phyloP scores from a whole-genome alignment of 2,113 vertebrate species.

The Myrmophylax atrothorax region DNA sequence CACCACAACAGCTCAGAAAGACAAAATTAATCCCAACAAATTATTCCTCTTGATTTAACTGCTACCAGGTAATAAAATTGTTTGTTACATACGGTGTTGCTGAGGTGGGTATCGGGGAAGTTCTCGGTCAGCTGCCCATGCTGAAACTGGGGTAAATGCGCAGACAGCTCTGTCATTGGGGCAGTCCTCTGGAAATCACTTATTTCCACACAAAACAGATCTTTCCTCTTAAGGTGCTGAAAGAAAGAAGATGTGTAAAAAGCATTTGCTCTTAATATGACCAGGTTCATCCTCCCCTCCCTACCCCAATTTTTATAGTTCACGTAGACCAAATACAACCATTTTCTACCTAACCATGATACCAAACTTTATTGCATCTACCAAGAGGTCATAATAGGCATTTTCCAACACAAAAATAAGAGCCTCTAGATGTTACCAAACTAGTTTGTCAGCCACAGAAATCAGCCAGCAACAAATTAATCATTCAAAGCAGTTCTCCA shows the following conservation, averaged over 20 bases:
- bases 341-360: background rate
- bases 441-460: conserved; percentile 33
- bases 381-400: background rate
- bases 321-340: conserved; percentile 16
- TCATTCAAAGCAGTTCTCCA: background rate
- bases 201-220: conserved; percentile 27
- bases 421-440: background rate
- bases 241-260: conserved; percentile 65
- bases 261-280: background rate
- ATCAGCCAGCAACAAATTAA: background rate
- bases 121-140: conserved; percentile 82
- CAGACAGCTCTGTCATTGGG: conserved; percentile 82
- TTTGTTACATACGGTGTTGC: conserved; percentile 72
- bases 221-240: conserved; percentile 58
- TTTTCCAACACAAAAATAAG: conserved; percentile 33
- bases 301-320: background rate
- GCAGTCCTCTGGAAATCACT: conserved; percentile 52
- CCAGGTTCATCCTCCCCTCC: background rate
- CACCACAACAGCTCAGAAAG: background rate
- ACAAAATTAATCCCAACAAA: background rate
- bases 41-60: background rate
- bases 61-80: background rate
- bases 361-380: background rate
- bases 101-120: conserved; percentile 75
- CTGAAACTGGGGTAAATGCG: conserved; percentile 81